Base-by-base conservation (phyloP, 2,888 invertebrate species). In the Gastrophysa polygoni region DNA sequence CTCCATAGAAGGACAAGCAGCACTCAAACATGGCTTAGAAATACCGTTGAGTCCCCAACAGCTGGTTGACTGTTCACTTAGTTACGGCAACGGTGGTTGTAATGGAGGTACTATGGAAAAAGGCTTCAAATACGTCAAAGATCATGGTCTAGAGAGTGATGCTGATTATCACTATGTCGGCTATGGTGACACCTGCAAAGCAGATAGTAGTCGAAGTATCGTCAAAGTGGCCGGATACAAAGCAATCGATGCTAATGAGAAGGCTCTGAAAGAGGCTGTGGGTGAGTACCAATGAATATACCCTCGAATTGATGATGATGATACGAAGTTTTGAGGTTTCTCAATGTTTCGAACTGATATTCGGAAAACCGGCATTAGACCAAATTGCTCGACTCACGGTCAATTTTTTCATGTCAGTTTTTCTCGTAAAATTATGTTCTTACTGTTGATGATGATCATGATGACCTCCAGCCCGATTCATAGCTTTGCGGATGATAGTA, bases 21-120 rank as follows among this genome's bases (percentile, higher is more conserved):
- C 87, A 86, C 88, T 93, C 69, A 88, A 89, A 81, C 84, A 85
- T n/a, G 91, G 91, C n/a, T 84, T 84, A 68, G 83, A 95, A 60
- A 86, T 93, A 24, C 92, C 94, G 0, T 86, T 96, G n/a, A 95
- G 94, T 47, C 68, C 65, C 82, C 94, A 95, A 83, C 93, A 95
- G 82, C 84, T 95, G 68, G 84, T 95, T 59, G 95, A 95, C 82
- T 95, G 95, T 28, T 65, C 67, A 0, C 29, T 51, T 18, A 8
- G 14, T 77, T 93, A 90, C 77, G 92, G 91, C 32, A 94, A 94
- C 82, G 87, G 91, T 75, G 95, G 94, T 55, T 95, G 95, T 82
- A 87, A 89, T 72, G 94, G 95, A 57, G 93, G 93, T 64, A 78
- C 86, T 24, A 86, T 87, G 86, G 91, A 91, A 82, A 84, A 89